These are phyloP conservation scores for Scomber colias DNA, from an alignment of 2,113 vertebrate genomes.

Conservation along the genomic window DNA sequence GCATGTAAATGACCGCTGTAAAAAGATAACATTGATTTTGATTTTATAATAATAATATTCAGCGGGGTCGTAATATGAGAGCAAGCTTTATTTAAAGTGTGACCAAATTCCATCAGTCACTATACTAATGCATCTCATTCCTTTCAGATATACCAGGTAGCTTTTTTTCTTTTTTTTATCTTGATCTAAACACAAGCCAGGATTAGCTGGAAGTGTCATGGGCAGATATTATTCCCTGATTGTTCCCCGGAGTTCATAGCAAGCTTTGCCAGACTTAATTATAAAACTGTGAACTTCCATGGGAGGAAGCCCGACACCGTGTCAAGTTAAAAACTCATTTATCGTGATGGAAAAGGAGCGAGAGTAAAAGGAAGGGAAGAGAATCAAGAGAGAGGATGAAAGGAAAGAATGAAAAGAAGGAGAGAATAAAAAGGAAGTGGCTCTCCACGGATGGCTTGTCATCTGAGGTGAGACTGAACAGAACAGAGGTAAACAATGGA, in stretches of 20 bases:
- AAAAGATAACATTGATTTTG: slow-evolving; percentile 42
- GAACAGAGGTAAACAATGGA: slow-evolving; percentile 78
- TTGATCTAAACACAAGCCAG: slow-evolving; percentile 36
- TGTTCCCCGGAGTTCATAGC: slow-evolving; percentile 35
- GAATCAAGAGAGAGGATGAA: slow-evolving; percentile 27
- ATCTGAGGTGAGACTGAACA: slow-evolving; percentile 84
- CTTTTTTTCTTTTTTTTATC: slow-evolving; percentile 11
- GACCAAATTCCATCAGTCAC: slow-evolving; percentile 43
- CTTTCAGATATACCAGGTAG: neutral
- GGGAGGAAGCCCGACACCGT: slow-evolving; percentile 34
- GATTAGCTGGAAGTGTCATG: slow-evolving; percentile 50
- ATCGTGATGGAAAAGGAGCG: slow-evolving; percentile 7
- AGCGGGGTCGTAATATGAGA: slow-evolving; percentile 38
- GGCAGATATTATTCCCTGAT: slow-evolving; percentile 34
- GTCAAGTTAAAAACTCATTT: slow-evolving; percentile 65
- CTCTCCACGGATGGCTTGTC: slow-evolving; percentile 84
- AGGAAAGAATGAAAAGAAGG: slow-evolving; percentile 51
- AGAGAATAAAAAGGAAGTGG: slow-evolving; percentile 61
- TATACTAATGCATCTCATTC: slow-evolving; percentile 23
- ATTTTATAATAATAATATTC: slow-evolving; percentile 35
- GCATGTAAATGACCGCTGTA: slow-evolving; percentile 20
- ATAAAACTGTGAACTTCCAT: slow-evolving; percentile 58
- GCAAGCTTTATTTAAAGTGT: slow-evolving; percentile 57
- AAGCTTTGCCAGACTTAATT: slow-evolving; percentile 74
- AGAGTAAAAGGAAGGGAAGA: slow-evolving; percentile 20